Evolutionary conservation across 2,113 vertebrate genomes (phyloP).

Genomic region (Nesoenas mayeri): DNA sequence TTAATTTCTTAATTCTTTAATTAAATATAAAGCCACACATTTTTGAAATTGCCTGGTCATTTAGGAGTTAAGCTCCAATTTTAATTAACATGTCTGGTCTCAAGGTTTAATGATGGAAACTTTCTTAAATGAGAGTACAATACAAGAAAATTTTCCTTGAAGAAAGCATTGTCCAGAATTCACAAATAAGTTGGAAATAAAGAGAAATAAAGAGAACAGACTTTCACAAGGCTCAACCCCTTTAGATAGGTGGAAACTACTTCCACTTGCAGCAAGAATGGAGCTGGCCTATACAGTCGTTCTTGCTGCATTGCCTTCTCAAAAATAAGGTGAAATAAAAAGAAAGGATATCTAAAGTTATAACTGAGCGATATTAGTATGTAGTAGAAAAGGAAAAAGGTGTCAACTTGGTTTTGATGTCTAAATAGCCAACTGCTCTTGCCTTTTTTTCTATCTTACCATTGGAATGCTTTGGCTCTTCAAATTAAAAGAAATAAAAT

Average conservation of each 20-base stretch:
- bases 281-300: background rate
- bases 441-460: background rate
- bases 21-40: background rate
- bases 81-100: background rate
- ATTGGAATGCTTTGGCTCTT: background rate
- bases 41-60: background rate
- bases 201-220: background rate
- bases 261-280: background rate
- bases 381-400: background rate
- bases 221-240: background rate
- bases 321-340: background rate
- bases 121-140: background rate
- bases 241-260: background rate
- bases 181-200: background rate
- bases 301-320: background rate
- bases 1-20: background rate
- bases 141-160: background rate
- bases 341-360: background rate
- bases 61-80: background rate
- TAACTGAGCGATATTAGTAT: background rate
- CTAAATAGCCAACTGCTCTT: background rate
- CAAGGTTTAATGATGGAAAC: background rate
- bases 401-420: background rate
- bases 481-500: background rate
- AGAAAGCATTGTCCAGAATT: background rate